Conservation (phyloP, 2,888 invertebrate genomes). For the Nasonovia ribisnigri region DNA sequence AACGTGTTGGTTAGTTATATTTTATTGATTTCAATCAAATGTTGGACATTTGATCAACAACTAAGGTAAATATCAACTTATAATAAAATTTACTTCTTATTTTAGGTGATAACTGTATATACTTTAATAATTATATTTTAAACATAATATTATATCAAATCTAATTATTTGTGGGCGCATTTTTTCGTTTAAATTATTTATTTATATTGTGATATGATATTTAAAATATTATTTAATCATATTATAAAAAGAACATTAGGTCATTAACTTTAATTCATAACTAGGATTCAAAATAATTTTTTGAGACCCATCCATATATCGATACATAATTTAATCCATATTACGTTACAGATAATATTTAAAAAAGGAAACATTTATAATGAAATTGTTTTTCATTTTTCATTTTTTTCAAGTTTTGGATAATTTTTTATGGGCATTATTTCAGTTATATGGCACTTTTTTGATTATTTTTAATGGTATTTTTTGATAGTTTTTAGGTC, state of each 20-base stretch:
- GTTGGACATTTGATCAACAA: background rate
- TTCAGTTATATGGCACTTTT: background rate
- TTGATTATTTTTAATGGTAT: background rate
- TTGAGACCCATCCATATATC: background rate
- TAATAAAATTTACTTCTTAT: background rate
- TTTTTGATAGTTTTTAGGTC: background rate
- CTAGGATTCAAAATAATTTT: background rate
- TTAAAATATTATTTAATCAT: background rate
- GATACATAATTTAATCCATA: background rate
- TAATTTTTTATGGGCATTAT: background rate
- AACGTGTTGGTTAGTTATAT: background rate
- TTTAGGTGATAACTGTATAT: background rate
- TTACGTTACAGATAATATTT: background rate
- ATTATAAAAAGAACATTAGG: background rate
- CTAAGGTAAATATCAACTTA: background rate
- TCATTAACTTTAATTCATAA: background rate
- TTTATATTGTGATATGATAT: background rate
- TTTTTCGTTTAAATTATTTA: background rate
- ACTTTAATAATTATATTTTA: background rate
- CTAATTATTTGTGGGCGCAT: background rate
- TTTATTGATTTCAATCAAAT: background rate
- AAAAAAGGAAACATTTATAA: background rate
- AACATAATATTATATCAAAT: background rate
- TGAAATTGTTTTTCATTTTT: background rate
- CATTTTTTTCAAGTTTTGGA: background rate